Percentiles rank a stretch among this genome's conserved stretches.
These are phyloP conservation scores for Crossaster papposus DNA, from an alignment of 53 echinoderm and acorn worm species.

Conservation along the genomic window DNA sequence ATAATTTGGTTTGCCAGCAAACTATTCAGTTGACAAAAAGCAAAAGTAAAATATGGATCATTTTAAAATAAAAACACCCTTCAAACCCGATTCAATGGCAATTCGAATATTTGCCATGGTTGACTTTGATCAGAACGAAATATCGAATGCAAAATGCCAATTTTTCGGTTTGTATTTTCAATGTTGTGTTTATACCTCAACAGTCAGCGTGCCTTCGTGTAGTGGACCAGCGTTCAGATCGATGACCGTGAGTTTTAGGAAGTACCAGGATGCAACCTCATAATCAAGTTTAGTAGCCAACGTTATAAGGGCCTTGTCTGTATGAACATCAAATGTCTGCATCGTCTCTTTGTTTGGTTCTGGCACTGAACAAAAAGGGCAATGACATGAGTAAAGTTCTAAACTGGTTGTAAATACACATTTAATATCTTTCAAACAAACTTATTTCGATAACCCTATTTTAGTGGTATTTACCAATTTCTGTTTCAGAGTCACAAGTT, in stretches of 20 bases:
- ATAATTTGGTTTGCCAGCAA: no score
- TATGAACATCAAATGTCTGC: conserved; percentile 73
- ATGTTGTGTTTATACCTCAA: conserved; percentile 66
- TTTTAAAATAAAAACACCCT: no score
- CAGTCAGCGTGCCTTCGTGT: conserved; percentile 69
- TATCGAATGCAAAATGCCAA: background rate
- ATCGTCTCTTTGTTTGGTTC: conserved; percentile 65
- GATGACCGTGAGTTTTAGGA: conserved; percentile 71
- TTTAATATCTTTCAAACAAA: background rate
- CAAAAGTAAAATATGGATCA: no score
- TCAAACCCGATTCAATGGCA: no score
- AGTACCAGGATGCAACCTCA: conserved; percentile 73
- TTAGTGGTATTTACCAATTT: conserved; percentile 59
- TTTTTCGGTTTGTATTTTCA: background rate
- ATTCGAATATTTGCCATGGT: no score
- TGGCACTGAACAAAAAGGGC: conserved; percentile 50
- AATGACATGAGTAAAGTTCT: background rate
- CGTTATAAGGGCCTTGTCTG: conserved; percentile 84
- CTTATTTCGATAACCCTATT: background rate
- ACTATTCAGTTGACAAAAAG: no score
- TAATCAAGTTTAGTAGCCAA: conserved; percentile 72
- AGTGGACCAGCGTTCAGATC: conserved; percentile 77
- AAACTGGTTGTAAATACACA: background rate
- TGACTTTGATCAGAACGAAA: background rate
- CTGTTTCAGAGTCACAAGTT: conserved; percentile 60